These are phyloP conservation scores for Mustela lutreola DNA, from an alignment of 2,113 vertebrate species.

Conservation along the genomic window DNA sequence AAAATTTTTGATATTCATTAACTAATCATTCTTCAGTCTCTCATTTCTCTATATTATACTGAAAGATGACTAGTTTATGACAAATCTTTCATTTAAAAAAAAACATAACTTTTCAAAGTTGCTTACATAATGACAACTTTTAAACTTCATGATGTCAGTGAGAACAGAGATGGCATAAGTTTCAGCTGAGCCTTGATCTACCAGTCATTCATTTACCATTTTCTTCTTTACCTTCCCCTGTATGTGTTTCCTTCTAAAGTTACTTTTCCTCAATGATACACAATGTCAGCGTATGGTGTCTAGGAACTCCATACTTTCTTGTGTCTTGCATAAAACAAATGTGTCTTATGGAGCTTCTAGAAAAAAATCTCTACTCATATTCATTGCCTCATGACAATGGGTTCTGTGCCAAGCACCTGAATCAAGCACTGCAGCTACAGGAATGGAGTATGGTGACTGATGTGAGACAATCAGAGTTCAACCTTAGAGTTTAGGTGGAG, in stretches of 20 bases:
- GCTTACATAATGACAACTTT: background rate
- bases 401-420: background rate
- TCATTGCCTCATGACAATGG: background rate
- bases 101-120: slow-evolving; percentile 20
- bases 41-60: background rate
- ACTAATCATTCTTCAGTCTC: slow-evolving; percentile 13
- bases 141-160: background rate
- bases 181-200: background rate
- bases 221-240: background rate
- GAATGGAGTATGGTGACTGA: background rate
- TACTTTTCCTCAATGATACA: slow-evolving; percentile 17
- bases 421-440: background rate
- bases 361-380: background rate
- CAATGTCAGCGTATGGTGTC: background rate
- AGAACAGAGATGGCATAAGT: background rate
- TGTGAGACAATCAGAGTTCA: background rate
- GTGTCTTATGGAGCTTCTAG: background rate
- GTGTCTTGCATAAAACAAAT: background rate
- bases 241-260: slow-evolving; percentile 1
- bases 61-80: background rate
- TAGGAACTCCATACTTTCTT: background rate
- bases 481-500: background rate
- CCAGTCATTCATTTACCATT: background rate
- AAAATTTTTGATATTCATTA: slow-evolving; percentile 5
- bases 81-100: slow-evolving; percentile 21